Percentiles rank a stretch among this genome's conserved stretches.
These are phyloP conservation scores for Chromis chromis DNA, from an alignment of 2,797 vertebrate species.

Conservation along the genomic window DNA sequence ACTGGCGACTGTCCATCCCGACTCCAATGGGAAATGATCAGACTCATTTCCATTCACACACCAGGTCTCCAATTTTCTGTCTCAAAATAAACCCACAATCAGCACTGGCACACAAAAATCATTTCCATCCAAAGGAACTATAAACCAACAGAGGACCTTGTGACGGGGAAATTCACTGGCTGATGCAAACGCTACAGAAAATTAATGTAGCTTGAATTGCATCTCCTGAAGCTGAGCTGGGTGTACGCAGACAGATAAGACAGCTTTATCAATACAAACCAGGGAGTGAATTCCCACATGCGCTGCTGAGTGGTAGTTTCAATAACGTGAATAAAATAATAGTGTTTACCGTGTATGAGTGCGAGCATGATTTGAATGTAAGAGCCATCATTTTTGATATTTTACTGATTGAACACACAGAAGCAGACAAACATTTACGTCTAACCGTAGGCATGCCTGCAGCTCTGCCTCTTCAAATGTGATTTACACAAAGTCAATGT, in stretches of 20 bases:
- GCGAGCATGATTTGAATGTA: neutral
- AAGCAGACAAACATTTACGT: neutral
- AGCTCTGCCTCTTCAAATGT: constrained; percentile 34
- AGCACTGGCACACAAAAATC: constrained; percentile 26
- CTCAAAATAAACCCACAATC: constrained; percentile 46
- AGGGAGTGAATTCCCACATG: constrained; percentile 23
- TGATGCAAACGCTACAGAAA: constrained; percentile 52
- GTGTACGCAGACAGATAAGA: constrained; percentile 44
- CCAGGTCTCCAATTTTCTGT: constrained; percentile 16
- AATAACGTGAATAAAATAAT: constrained; percentile 9
- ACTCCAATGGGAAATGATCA: constrained; percentile 30
- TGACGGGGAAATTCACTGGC: constrained; percentile 36
- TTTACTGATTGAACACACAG: neutral
- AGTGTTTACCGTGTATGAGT: neutral
- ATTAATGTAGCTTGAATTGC: constrained; percentile 61
- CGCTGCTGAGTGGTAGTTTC: constrained; percentile 15
- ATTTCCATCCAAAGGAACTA: constrained; percentile 42
- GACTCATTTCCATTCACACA: constrained; percentile 47
- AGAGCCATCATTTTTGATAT: neutral
- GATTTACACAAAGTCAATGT: constrained; percentile 51
- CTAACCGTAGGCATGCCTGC: constrained; percentile 6
- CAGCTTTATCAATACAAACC: constrained; percentile 47
- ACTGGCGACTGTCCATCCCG: constrained; percentile 10
- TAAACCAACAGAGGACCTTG: constrained; percentile 34
- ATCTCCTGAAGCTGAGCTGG: constrained; percentile 45